Conservation (phyloP, 2,888 invertebrate genomes). For the Cosmia trapezina region DNA sequence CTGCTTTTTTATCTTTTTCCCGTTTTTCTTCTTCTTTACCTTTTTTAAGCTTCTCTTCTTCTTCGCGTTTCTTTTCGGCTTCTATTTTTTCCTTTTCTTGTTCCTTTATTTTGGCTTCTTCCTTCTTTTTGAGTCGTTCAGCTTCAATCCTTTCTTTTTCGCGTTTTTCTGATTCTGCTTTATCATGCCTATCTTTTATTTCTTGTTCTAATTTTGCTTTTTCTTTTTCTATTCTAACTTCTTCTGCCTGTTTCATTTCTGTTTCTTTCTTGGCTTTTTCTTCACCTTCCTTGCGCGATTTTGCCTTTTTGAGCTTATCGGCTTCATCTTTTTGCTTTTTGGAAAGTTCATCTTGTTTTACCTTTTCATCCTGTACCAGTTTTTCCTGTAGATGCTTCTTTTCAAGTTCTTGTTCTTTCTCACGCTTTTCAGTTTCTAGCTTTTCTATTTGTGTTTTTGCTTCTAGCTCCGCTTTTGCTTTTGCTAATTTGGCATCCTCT, state of each 20-base stretch:
- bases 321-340: conserved; percentile 43
- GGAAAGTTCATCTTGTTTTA: conserved; percentile 8
- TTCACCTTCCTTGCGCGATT: conserved; percentile 38
- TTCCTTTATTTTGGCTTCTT: conserved; percentile 17
- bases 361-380: conserved; percentile 49
- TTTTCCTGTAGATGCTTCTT: conserved; percentile 45
- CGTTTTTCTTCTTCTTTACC: conserved; percentile 20
- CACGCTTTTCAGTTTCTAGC: conserved; percentile 42
- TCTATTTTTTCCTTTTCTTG: conserved; percentile 14
- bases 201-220: conserved; percentile 27
- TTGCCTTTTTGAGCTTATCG: conserved; percentile 28
- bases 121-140: conserved; percentile 6
- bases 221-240: conserved; percentile 21
- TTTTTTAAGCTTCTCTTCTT: conserved; percentile 11
- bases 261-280: conserved; percentile 27
- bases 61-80: conserved; percentile 16
- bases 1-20: conserved; percentile 15
- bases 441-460: conserved; percentile 25
- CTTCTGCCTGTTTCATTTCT: conserved; percentile 14
- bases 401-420: conserved; percentile 41
- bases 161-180: conserved; percentile 10
- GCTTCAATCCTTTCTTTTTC: conserved; percentile 31
- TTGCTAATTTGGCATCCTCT: conserved; percentile 11
- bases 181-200: conserved; percentile 9
- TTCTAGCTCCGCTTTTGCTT: conserved; percentile 16